phyloP scores from a whole-genome alignment of 2,797 vertebrate genomes.

The Anguilla marmorata region DNA sequence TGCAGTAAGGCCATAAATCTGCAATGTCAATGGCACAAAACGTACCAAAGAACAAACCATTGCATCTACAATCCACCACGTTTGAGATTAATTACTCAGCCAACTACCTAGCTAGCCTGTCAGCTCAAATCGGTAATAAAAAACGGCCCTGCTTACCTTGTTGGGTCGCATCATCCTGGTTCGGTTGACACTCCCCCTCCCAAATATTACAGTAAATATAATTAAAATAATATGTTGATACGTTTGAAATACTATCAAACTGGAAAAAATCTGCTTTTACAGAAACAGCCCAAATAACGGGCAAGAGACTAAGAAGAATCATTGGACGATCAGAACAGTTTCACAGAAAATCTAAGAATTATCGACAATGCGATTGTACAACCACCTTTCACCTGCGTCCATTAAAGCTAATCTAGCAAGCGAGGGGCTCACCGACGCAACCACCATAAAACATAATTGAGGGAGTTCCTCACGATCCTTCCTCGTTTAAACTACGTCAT shows the following conservation, averaged over 20 bases:
- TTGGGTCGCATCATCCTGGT: slow-evolving; percentile 76
- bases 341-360: background rate
- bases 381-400: background rate
- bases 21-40: background rate
- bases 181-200: slow-evolving; percentile 78
- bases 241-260: slow-evolving; percentile 75
- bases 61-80: background rate
- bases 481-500: slow-evolving; percentile 35
- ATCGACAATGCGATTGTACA: background rate
- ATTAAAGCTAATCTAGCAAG: slow-evolving; percentile 39
- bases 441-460: background rate
- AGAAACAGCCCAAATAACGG: slow-evolving; percentile 59
- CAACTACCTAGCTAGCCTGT: background rate
- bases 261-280: slow-evolving; percentile 70
- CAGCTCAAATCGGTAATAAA: background rate
- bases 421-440: background rate
- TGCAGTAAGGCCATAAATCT: slow-evolving; percentile 17
- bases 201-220: slow-evolving; percentile 80
- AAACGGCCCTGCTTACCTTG: slow-evolving; percentile 65
- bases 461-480: slow-evolving; percentile 2
- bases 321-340: slow-evolving; percentile 46
- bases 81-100: background rate
- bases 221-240: slow-evolving; percentile 77
- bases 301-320: slow-evolving; percentile 57
- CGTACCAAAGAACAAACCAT: background rate